Base-by-base conservation (phyloP, 1,140 invertebrate genomes). In the Pachyrhynchus sulphureomaculatus region DNA sequence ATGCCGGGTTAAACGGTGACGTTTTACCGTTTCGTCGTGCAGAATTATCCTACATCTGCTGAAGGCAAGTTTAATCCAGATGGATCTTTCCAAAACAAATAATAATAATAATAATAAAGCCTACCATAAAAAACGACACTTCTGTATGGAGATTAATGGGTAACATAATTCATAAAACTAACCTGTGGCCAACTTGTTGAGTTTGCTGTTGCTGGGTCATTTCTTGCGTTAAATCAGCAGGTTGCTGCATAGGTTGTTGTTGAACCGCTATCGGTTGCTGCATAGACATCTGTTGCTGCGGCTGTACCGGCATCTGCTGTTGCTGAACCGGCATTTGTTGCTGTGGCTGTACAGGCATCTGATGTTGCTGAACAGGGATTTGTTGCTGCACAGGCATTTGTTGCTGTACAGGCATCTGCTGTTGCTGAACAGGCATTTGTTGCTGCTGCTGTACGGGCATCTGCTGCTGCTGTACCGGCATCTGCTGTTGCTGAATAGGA, bases 311-410 rank as follows among this genome's bases (percentile, higher is more conserved):
- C 33, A 53, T 18, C 21, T 36, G 65, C 48, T 66, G 61, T 26
- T 67, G 67, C 20, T 53, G 55, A 76, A n/a, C n/a, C n/a, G n/a
- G n/a, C 33, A 53, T 18, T 23, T 36, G 65, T 12, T 55, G 57
- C 36, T 15, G 20, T 53, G 42, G 33, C 37, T 55, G 34, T 77
- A 71, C 61, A 78, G 51, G 57, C 20, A 21, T 58, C 23, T 63
- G 51, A 12, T 66, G 45, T 49, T 57, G 53, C 56, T 58, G 58
- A 24, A 41, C 47, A 17, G 48, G 61, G n/a, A 20, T n/a, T 18
- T 63, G 62, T 54, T 39, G 20, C 34, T 65, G 62, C 32, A 41
- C 47, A 17, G 48, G 61, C 45, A 20, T n/a, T 18, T 63, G 62
- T 33, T 65, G 62, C 34, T 67, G 57, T 24, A n/a, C n/a, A n/a